Percentiles rank a stretch among this genome's conserved stretches.
phyloP scores from a whole-genome alignment of 1,140 invertebrate species.

The Caenorhabditis tropicalis region DNA sequence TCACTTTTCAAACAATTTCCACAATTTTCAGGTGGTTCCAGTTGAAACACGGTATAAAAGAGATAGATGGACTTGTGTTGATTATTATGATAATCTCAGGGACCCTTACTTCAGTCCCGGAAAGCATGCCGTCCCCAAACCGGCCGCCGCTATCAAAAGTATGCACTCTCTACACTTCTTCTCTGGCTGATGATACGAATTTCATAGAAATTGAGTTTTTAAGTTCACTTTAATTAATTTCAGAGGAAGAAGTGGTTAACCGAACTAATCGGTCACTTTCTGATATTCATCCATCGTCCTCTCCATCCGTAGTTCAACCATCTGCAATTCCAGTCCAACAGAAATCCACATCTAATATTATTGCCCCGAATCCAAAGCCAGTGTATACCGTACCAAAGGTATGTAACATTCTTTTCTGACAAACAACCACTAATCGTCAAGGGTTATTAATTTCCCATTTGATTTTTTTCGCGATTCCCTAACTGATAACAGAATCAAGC shows the following conservation, averaged over 20 bases:
- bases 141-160: slow-evolving; percentile 19
- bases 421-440: background rate
- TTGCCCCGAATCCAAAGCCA: background rate
- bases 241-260: slow-evolving; percentile 18
- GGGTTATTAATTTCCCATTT: background rate
- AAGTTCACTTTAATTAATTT: background rate
- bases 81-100: slow-evolving; percentile 41
- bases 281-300: slow-evolving; percentile 11
- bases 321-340: background rate
- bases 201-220: background rate
- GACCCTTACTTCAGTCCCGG: slow-evolving; percentile 40
- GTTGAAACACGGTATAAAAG: slow-evolving; percentile 45
- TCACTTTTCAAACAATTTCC: no score
- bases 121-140: background rate
- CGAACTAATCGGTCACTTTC: slow-evolving; percentile 1
- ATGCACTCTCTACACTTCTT: background rate
- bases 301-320: background rate
- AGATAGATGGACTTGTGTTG: slow-evolving; percentile 41
- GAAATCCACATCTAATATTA: background rate
- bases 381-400: slow-evolving; percentile 25
- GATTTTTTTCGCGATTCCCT: background rate
- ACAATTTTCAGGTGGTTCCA: slow-evolving; percentile 29
- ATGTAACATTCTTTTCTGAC: background rate
- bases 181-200: background rate
- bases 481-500: background rate